Conservation (phyloP, 2,113 vertebrate genomes). For the Trematocara marginatum region DNA sequence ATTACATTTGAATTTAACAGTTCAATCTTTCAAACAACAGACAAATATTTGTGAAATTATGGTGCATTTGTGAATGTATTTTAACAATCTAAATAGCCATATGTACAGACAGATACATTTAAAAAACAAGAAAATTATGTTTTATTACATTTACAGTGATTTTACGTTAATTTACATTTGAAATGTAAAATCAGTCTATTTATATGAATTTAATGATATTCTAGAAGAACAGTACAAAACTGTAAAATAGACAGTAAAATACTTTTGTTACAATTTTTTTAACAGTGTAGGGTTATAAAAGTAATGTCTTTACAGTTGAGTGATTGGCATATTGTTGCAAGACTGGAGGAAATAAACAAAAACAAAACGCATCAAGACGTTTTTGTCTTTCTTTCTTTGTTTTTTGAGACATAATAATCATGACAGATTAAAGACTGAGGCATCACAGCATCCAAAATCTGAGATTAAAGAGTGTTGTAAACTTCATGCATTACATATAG, state of each 20-base stretch:
- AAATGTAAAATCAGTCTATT: neutral
- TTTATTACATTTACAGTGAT: neutral
- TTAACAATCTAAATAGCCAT: neutral
- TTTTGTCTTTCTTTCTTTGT: neutral
- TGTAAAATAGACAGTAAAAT: neutral
- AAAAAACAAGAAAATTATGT: neutral
- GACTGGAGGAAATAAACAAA: neutral
- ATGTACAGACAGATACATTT: neutral
- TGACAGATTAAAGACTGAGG: neutral
- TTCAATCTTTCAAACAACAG: rapidly evolving
- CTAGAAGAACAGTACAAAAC: neutral
- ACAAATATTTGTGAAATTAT: neutral
- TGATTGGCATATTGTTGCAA: neutral
- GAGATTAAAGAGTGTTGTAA: neutral
- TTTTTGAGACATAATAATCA: neutral
- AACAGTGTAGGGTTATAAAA: neutral
- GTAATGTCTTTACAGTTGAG: neutral
- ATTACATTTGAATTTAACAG: neutral
- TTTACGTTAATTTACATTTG: neutral
- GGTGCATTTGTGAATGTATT: neutral
- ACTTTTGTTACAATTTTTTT: neutral
- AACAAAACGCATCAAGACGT: neutral
- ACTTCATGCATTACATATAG: neutral
- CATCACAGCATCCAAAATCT: neutral
- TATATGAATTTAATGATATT: neutral